Percentiles rank a stretch among this genome's conserved stretches.
These are phyloP conservation scores for Drosophila subsilvestris DNA, from an alignment of 2,888 invertebrate genomes.

Conservation along the genomic window DNA sequence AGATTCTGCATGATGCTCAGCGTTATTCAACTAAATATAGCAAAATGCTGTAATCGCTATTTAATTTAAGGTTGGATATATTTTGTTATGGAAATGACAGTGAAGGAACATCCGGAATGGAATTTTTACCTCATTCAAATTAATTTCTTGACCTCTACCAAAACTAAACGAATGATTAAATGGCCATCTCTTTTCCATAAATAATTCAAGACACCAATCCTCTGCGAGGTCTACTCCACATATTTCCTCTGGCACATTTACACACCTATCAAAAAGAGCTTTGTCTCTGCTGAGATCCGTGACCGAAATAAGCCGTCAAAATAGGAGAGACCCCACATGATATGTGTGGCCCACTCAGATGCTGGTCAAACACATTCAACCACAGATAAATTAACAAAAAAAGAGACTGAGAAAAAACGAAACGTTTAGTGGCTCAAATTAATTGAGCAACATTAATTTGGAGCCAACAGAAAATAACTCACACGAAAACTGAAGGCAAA, in stretches of 20 bases:
- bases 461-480: constrained; percentile 33
- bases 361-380: constrained; percentile 50
- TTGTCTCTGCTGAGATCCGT: constrained; percentile 44
- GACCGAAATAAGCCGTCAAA: constrained; percentile 56
- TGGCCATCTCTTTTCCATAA: constrained; percentile 5
- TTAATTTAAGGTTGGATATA: neutral
- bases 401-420: constrained; percentile 30
- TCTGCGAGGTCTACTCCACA: constrained; percentile 32
- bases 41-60: constrained; percentile 21
- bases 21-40: neutral
- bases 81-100: neutral
- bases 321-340: constrained; percentile 52
- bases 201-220: constrained; percentile 31
- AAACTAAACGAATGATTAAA: constrained; percentile 26
- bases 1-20: neutral
- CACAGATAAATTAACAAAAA: constrained; percentile 40
- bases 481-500: constrained; percentile 57
- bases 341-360: constrained; percentile 43
- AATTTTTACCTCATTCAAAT: neutral
- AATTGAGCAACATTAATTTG: constrained; percentile 77
- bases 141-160: neutral
- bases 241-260: constrained; percentile 64
- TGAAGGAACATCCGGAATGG: neutral
- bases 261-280: constrained; percentile 67
- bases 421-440: constrained; percentile 79